Evolutionary conservation across 2,888 invertebrate species (phyloP).

Genomic region (Chloroclysta siterata): DNA sequence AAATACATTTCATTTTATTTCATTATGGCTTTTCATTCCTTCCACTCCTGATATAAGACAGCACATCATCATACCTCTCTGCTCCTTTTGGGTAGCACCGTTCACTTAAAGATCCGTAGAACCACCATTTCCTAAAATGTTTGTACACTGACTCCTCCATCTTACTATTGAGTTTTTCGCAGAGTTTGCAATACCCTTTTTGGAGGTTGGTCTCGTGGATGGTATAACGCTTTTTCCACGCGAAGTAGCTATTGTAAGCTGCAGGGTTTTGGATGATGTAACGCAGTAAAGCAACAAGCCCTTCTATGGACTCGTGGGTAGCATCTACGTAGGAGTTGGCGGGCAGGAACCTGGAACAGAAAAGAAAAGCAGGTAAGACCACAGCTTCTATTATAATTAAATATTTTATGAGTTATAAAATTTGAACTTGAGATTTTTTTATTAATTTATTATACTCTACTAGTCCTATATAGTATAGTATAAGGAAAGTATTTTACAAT

Average conservation of each 20-base stretch:
- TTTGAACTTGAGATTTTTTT: too few relatives aligned
- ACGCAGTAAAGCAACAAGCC: slow-evolving; percentile 54
- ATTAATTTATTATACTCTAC: too few relatives aligned
- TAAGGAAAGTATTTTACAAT: too few relatives aligned
- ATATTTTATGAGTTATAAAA: too few relatives aligned
- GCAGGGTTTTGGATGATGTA: slow-evolving; percentile 54
- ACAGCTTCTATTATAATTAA: too few relatives aligned
- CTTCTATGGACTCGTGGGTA: slow-evolving; percentile 43
- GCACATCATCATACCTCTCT: slow-evolving; percentile 43
- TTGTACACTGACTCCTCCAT: slow-evolving; percentile 47
- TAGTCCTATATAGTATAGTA: too few relatives aligned
- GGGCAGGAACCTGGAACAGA: slow-evolving; percentile 67
- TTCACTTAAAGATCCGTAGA: slow-evolving; percentile 46
- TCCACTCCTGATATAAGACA: slow-evolving; percentile 47
- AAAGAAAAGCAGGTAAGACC: neutral
- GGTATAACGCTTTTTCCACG: slow-evolving; percentile 63
- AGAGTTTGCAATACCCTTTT: slow-evolving; percentile 64
- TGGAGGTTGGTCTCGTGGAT: slow-evolving; percentile 49
- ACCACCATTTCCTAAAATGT: slow-evolving; percentile 71
- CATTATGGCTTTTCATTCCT: slow-evolving; percentile 4
- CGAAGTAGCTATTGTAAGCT: slow-evolving; percentile 56
- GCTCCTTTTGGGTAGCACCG: slow-evolving; percentile 55
- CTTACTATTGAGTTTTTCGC: slow-evolving; percentile 57
- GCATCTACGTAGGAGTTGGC: slow-evolving; percentile 66
- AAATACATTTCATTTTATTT: too few relatives aligned